Evolutionary conservation across 2,797 vertebrate species (phyloP), one percentile per base, ranked within the genome.

Genomic region (Myoxocephalus aenaeus): DNA sequence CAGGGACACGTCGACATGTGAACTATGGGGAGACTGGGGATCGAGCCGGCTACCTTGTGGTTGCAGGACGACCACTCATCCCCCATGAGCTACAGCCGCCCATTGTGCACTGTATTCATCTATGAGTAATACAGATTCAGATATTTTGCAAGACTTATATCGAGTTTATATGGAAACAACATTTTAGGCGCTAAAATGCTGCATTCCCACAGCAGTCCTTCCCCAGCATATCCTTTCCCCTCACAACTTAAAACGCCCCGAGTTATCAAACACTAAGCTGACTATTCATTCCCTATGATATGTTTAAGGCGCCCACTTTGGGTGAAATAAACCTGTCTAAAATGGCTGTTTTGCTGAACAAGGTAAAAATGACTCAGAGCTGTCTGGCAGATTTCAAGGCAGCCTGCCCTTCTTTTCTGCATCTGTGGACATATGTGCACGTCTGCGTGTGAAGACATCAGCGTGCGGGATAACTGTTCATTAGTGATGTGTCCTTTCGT

Each of bases 251-350:
- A 81, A 86, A 56, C 2, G 18, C 57, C 51, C 29, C 12, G 4
- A 85, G 84, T 82, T 83, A 77, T 90, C 82, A 78, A 67, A 77
- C 69, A 38, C 25, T 69, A 7, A 73, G 82, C 83, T 88, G 87
- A 89, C 79, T 68, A 57, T 83, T 88, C 75, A 81, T 85, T 75
- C 58, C 53, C 46, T 64, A 34, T 82, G 79, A 88, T 86, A 68
- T 78, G 68, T 77, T 72, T 75, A 11, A 85, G 75, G 66, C 75
- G 65, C 65, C 59, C 44, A 48, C 72, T 80, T 87, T 75, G 74
- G 82, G 78, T 87, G 85, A 82, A 86, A 88, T 83, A 89, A 85
- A 87, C 69, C 70, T 57, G 82, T 82, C 80, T 75, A 65, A 79
- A 83, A 34, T 2, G 71, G 44, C 62, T 82, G 81, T 82, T 91